A percentile compares a stretch with the other conserved stretches of the same genome.
Conservation (phyloP, 2,113 vertebrate genomes). For the Formicarius rufipectus region DNA sequence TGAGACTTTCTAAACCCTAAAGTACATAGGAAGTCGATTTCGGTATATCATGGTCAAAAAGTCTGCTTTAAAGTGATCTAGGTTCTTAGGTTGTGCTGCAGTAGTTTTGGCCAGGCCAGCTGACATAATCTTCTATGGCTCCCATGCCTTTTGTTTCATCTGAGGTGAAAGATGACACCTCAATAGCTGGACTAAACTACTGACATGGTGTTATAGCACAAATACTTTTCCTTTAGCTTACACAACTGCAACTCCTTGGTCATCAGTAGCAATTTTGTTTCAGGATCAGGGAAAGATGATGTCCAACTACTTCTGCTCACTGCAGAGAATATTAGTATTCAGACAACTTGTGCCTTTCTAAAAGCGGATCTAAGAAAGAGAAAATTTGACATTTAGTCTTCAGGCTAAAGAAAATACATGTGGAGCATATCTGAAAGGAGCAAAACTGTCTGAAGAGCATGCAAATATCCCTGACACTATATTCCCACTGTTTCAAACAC, state of each 20-base stretch:
- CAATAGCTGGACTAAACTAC: neutral
- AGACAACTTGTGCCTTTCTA: neutral
- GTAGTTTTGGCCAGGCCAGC: neutral
- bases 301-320: neutral
- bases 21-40: neutral
- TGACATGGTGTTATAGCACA: neutral
- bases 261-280: neutral
- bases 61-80: neutral
- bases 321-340: neutral
- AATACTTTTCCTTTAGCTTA: neutral
- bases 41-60: neutral
- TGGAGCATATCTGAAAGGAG: neutral
- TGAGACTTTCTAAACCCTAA: neutral
- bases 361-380: neutral
- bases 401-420: neutral
- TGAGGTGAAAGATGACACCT: neutral
- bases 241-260: neutral
- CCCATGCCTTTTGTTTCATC: neutral
- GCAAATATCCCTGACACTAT: neutral
- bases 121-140: neutral
- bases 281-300: neutral
- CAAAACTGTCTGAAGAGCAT: neutral
- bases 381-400: neutral
- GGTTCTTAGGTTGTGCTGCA: neutral
- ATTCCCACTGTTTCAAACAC: slow-evolving; percentile 40